Evolutionary conservation across 2,888 invertebrate species (phyloP), one percentile per base, ranked within the genome.

Genomic region (Drosophila cognata): DNA sequence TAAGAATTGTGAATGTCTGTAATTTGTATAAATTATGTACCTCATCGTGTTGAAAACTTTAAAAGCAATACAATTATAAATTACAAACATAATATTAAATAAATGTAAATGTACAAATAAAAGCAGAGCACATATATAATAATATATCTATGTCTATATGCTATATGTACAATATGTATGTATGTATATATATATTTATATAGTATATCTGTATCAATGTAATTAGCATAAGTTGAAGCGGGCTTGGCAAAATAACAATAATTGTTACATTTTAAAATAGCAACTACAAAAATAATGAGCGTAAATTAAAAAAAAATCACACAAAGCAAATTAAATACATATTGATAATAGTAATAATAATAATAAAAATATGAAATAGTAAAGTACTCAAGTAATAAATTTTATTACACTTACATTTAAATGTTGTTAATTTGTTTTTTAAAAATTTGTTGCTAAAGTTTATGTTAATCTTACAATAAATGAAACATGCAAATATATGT

Each of bases 351-450:
- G 46, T 16, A 46, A 46, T 46, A 46, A 25, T 46, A 46, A 25
- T 46, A 46, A 25, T 46, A 29, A 10, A 33, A 11, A 52, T 74
- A 80, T 77, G 72, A 70, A 72, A 74, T 84, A 85, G 78, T 64
- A 84, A 85, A 72, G 78, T 87, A 87, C 83, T 84, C 87, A 87
- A 87, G 87, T 89, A 86, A 81, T 87, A 87, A 79, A 67, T 69
- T 71, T 74, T 86, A 86, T 82, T 81, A 78, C 74, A 84, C 52
- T 72, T 71, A 74, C 58, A 81, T 77, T 73, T 79, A 79, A 83
- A 83, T 63, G 81, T 88, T 89, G 88, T 83, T 84, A 88, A 84
- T 80, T 82, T 79, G 84, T 90, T 90, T 88, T 80, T 82, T 77
- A 62, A 81, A 81, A 74, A 75, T 73, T 81, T 81, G 85, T 86